phyloP scores from a whole-genome alignment of 1,140 invertebrate species.

The Drosophila sucinea region DNA sequence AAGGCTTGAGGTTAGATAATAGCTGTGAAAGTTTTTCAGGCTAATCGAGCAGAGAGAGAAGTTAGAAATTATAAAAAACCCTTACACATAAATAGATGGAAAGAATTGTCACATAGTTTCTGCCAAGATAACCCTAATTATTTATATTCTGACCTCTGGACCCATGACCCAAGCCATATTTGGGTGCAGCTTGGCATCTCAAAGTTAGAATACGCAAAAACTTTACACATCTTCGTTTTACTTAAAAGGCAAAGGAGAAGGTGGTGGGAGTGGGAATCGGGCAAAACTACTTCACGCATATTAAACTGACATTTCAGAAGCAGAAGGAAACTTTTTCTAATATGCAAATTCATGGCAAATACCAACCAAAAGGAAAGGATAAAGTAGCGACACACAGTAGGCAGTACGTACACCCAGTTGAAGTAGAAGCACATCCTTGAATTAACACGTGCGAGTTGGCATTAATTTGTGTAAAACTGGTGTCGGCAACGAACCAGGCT shows the following conservation, averaged over 20 bases:
- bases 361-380: conserved; percentile 33
- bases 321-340: conserved; percentile 74
- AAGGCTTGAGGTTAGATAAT: not conserved
- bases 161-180: conserved; percentile 38
- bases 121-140: conserved; percentile 59
- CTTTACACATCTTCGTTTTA: conserved; percentile 62
- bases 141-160: conserved; percentile 50
- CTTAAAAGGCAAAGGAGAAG: conserved; percentile 53
- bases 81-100: not conserved
- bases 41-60: not conserved
- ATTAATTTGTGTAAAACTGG: conserved; percentile 77
- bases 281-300: conserved; percentile 78
- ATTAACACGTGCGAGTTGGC: conserved; percentile 79
- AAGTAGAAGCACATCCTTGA: conserved; percentile 65
- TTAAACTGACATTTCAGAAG: conserved; percentile 79
- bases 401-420: conserved; percentile 18
- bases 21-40: not conserved
- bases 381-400: conserved; percentile 42
- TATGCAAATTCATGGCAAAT: conserved; percentile 77
- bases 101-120: conserved; percentile 28
- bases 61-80: not conserved
- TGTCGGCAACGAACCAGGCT: conserved; percentile 33
- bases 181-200: not conserved
- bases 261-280: conserved; percentile 15
- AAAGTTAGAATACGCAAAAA: conserved; percentile 63